Conservation (phyloP, 2,888 invertebrate genomes). For the Conchocele bisecta region DNA sequence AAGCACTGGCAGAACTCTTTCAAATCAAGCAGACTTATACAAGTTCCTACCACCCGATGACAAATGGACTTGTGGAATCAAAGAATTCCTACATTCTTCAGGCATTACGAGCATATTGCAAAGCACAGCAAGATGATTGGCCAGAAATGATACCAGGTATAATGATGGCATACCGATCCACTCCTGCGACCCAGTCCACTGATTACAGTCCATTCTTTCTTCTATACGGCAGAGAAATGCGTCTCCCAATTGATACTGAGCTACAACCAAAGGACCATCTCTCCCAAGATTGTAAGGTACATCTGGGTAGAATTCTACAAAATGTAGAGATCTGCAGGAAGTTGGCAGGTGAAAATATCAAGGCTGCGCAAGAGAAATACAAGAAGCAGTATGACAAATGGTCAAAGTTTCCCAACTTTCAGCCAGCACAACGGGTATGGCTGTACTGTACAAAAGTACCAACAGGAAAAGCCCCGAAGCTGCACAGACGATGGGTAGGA, state of each 20-base stretch:
- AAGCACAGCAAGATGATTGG: conserved; percentile 46
- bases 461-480: conserved; percentile 25
- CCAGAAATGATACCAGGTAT: conserved; percentile 41
- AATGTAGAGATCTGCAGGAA: conserved; percentile 27
- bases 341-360: conserved; percentile 26
- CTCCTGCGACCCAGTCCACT: conserved; percentile 53
- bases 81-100: conserved; percentile 53
- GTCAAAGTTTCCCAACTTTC: conserved; percentile 17
- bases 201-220: conserved; percentile 29
- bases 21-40: conserved; percentile 18
- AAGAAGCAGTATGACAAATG: conserved; percentile 42
- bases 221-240: conserved; percentile 45
- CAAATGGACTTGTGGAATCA: conserved; percentile 47
- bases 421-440: conserved; percentile 39
- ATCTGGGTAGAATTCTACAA: conserved; percentile 9
- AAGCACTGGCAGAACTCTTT: conserved; percentile 33
- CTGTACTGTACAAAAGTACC: conserved; percentile 33
- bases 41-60: conserved; percentile 49
- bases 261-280: conserved; percentile 24
- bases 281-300: neutral
- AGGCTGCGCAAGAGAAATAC: conserved; percentile 27
- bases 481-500: conserved; percentile 27
- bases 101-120: conserved; percentile 43
- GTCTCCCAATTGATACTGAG: conserved; percentile 31
- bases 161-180: conserved; percentile 51